Conservation (phyloP, 2,888 invertebrate genomes). For the Drosophila trichaetosa region DNA sequence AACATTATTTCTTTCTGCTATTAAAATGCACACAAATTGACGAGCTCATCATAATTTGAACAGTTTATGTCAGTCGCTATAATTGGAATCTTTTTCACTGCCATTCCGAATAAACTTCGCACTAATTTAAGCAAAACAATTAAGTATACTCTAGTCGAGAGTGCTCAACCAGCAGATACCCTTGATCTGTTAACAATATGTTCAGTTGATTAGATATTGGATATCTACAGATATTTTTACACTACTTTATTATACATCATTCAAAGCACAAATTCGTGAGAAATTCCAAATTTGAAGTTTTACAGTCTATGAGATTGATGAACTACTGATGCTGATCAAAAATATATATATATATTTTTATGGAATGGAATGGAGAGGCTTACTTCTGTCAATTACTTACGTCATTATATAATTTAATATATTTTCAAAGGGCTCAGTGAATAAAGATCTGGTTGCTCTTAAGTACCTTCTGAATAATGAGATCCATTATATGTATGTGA, state of each 20-base stretch:
- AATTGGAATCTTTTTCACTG: neutral
- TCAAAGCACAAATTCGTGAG: neutral
- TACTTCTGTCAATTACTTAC: neutral
- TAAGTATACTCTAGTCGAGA: neutral
- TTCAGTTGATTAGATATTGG: too few relatives aligned
- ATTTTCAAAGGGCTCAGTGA: neutral
- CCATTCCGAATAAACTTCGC: neutral
- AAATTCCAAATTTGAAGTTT: neutral
- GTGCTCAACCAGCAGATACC: neutral
- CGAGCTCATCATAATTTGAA: constrained; percentile 3
- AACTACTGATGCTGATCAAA: too few relatives aligned
- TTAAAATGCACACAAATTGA: constrained; percentile 10
- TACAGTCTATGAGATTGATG: neutral
- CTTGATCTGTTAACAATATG: neutral
- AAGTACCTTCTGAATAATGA: neutral
- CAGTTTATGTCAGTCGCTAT: neutral
- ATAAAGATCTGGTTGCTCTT: neutral
- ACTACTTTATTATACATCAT: neutral
- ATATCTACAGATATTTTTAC: too few relatives aligned
- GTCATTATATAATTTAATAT: neutral
- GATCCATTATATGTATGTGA: neutral
- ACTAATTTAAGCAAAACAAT: neutral
- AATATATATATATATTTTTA: neutral
- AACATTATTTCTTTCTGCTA: neutral
- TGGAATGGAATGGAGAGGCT: neutral